phyloP scores from a whole-genome alignment of 1,140 invertebrate species.

The Procambarus clarkii region DNA sequence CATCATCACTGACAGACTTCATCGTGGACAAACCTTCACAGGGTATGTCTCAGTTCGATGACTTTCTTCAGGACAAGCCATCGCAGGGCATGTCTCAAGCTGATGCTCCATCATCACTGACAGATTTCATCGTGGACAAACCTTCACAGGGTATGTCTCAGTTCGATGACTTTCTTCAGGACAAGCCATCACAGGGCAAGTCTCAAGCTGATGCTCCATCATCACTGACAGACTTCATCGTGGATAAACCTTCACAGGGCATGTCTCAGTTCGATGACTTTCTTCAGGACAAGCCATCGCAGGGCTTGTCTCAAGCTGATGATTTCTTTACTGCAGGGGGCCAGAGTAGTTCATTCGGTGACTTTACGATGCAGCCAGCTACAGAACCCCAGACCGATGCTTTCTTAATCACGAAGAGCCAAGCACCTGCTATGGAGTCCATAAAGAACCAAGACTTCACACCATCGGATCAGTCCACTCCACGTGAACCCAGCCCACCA shows the following conservation, averaged over 20 bases:
- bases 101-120: not conserved
- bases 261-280: not conserved
- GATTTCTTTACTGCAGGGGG: constrained; percentile 13
- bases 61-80: not conserved
- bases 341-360: not conserved
- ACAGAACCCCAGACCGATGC: constrained; percentile 25
- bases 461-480: not conserved
- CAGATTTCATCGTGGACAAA: not conserved
- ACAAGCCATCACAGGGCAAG: no score
- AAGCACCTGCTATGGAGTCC: constrained; percentile 14
- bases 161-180: not conserved
- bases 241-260: no score
- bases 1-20: no score
- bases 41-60: constrained; percentile 6
- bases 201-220: no score
- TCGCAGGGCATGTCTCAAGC: no score
- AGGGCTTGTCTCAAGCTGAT: not conserved
- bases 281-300: not conserved
- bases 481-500: constrained; percentile 13
- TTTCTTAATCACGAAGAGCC: not conserved
- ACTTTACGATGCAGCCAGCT: constrained; percentile 21
- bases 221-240: no score
- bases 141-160: no score
- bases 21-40: not conserved
- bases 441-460: not conserved